Conservation (phyloP, 1,140 invertebrate genomes). For the Brachionus paranguensis region DNA sequence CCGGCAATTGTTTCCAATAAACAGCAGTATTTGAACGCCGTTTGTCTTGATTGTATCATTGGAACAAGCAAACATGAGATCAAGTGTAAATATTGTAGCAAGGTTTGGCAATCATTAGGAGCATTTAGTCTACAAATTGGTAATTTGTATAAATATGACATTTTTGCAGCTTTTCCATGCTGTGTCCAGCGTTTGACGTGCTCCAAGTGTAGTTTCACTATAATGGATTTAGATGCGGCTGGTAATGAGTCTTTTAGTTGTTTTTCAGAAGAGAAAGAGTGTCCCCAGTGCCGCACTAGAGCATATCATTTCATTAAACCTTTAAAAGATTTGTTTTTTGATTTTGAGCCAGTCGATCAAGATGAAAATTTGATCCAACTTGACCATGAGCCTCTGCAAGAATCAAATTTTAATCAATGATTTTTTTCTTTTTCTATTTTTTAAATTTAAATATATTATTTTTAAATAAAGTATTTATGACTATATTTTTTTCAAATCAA, state of each 20-base stretch:
- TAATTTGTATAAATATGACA: conserved; percentile 30
- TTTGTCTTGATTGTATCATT: conserved; percentile 10
- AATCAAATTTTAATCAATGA: not conserved
- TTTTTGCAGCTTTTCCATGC: conserved; percentile 41
- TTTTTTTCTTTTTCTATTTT: not conserved
- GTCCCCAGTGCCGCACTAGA: conserved; percentile 10
- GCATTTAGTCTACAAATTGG: conserved; percentile 12
- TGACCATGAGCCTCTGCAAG: not conserved
- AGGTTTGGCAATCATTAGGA: not conserved
- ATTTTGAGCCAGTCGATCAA: not conserved
- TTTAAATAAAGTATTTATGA: not conserved
- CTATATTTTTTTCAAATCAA: not conserved
- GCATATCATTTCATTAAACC: conserved; percentile 4
- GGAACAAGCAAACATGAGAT: not conserved
- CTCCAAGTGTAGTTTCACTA: not conserved
- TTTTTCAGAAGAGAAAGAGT: conserved; percentile 25
- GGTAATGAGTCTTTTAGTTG: not conserved
- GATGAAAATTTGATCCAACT: not conserved
- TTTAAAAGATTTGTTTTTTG: not conserved
- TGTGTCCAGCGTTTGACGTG: not conserved
- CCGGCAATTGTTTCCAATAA: not conserved
- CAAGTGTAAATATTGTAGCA: not conserved
- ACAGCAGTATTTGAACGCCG: not conserved
- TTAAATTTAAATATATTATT: not conserved
- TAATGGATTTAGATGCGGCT: not conserved